Evolutionary conservation across 2,113 vertebrate genomes (phyloP).

Genomic region (Ciconia stormi): DNA sequence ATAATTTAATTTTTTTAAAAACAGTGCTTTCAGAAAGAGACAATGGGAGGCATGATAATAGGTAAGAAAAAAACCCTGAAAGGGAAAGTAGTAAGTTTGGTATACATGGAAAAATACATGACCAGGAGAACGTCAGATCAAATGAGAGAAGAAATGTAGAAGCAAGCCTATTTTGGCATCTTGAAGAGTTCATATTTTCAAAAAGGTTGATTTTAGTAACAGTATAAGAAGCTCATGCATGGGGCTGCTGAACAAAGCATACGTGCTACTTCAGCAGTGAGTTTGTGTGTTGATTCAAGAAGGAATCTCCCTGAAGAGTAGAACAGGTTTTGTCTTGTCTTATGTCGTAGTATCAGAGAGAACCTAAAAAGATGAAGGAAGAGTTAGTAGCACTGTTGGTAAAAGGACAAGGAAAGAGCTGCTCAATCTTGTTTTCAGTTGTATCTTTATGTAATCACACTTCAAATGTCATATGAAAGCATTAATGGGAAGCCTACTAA

Average conservation of each 20-base stretch:
- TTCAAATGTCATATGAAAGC: not conserved
- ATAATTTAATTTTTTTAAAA: not conserved
- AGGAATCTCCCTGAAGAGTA: not conserved
- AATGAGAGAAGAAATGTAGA: not conserved
- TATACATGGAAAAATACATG: not conserved
- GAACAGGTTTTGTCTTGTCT: not conserved
- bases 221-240: not conserved
- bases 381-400: not conserved
- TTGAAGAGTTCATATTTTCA: not conserved
- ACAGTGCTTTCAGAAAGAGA: not conserved
- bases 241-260: not conserved
- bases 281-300: not conserved
- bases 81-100: not conserved
- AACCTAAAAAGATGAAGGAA: not conserved
- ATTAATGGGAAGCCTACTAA: not conserved
- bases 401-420: not conserved
- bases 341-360: not conserved
- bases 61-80: not conserved
- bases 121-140: not conserved
- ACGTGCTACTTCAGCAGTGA: not conserved
- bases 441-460: not conserved
- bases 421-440: not conserved
- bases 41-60: not conserved
- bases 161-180: not conserved
- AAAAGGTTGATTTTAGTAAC: not conserved